A percentile compares a stretch with the other conserved stretches of the same genome.
Conservation (phyloP, 2,797 vertebrate species). For the Halcyon chelicuti region DNA sequence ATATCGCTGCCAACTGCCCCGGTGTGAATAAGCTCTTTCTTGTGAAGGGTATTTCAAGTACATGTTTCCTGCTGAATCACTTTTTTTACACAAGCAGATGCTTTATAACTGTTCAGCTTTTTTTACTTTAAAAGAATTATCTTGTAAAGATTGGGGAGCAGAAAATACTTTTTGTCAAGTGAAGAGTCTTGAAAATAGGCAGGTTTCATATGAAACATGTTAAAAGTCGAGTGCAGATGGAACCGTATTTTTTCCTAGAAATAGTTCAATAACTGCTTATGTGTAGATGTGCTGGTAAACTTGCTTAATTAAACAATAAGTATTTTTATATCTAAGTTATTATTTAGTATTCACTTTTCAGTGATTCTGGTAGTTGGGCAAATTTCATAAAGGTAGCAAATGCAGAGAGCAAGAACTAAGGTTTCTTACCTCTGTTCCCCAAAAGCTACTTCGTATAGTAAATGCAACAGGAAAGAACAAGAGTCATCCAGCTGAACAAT, state of each 20-base stretch:
- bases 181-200: not conserved
- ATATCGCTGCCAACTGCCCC: constrained; percentile 61
- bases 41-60: constrained; percentile 63
- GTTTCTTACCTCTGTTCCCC: not conserved
- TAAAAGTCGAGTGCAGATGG: not conserved
- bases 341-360: not conserved
- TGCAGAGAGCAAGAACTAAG: not conserved
- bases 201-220: not conserved
- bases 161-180: not conserved
- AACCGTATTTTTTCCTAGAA: not conserved
- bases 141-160: not conserved
- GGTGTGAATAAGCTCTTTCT: constrained; percentile 50
- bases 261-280: not conserved
- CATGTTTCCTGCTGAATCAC: constrained; percentile 54
- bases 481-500: not conserved
- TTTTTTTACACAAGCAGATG: constrained; percentile 49
- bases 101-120: constrained; percentile 43
- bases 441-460: not conserved
- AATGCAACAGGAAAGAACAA: not conserved
- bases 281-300: not conserved
- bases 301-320: not conserved
- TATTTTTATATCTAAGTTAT: not conserved
- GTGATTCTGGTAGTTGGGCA: not conserved
- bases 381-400: not conserved
- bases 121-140: not conserved